Evolutionary conservation across 2,888 invertebrate species (phyloP), one percentile per base, ranked within the genome.

Genomic region (Spodoptera picta): DNA sequence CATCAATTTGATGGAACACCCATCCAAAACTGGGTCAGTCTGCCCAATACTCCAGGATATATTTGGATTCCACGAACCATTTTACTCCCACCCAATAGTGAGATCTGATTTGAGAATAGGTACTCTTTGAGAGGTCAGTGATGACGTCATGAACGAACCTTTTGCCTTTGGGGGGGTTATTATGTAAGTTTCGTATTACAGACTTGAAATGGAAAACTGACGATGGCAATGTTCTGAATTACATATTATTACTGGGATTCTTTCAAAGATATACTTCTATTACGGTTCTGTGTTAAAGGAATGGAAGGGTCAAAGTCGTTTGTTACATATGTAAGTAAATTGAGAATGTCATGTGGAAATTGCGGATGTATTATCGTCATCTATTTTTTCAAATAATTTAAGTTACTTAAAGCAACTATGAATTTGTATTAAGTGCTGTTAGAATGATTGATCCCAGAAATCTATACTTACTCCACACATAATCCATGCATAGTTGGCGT

Each of bases 11-110:
- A 75, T 75, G 14, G 64, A 61, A 41, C 47, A 60, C 43, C 46
- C 23, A 47, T 62, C 23, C 19, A 52, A 56, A 79, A 66, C 47
- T 69, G 47, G 77, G 69, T 56, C 69, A 75, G 55, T 63, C 45
- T 60, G 27, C 23, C 52, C 52, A 45, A 73, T 64, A 45, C 44
- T 66, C 43, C 42, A 54, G 24, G 24, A 67, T 67, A 56, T 53
- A 27, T 52, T 60, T 64, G 47, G 61, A 60, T 66, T 58, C 56
- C 45, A 47, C 14, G 47, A 43, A 36, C 56, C 64, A 69, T 77
- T 73, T 69, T 73, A 66, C 67, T 65, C 75, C 65, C 41, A 65
- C 63, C 46, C 43, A 65, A 68, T 51, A 46, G 44, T 44, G 41
- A 62, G 64, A 66, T 64, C 64, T 51, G 59, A 53, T 65, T 59